Evolutionary conservation across 2,113 vertebrate genomes (phyloP), one percentile per base, ranked within the genome.

Genomic region (Cichladusa arquata): DNA sequence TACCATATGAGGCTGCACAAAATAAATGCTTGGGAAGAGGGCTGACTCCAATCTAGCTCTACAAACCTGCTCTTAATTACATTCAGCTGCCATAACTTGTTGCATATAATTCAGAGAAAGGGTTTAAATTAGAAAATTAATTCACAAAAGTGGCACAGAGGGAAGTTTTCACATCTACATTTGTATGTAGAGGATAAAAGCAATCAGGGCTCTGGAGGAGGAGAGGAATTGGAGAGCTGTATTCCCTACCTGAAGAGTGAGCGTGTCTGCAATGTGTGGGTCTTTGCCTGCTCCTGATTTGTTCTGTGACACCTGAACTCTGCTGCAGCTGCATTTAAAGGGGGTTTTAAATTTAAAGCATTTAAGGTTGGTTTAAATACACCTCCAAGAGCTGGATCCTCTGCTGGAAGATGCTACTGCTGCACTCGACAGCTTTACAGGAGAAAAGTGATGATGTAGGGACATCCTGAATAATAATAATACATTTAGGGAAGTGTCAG

Each of bases 221-320:
- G 17, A 54, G 57, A 83, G 34, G 29, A 47, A 51, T 31, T 79
- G 36, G 34, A 42, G 42, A 70, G 34, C 18, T 47, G 80, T 58
- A 58, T 19, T 57, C 19, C 18, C 62, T 56, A 5, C 67, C n/a
- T 77, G 80, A 80, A 72, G n/a, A 61, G 47, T 20, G 50, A 77
- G 24, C 0, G 0, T 69, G 54, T 53, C 76, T 66, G 72, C 0
- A 5, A 54, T 2, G 0, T 6, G 2, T 42, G 56, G 56, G 50
- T 25, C 69, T 81, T 58, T 26, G 45, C 50, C 54, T 57, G 48
- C 44, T 34, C n/a, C 50, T 50, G 29, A 20, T 65, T 36, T 48
- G 36, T 72, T 53, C 4, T 9, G 57, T 44, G 33, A 56, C 40
- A n/a, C n/a, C 50, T 34, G 67, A 81, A 54, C 53, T 64, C 19